A percentile compares a stretch with the other conserved stretches of the same genome.
Conservation (phyloP, 2,888 invertebrate genomes). For the Nipponacmea schrenckii region DNA sequence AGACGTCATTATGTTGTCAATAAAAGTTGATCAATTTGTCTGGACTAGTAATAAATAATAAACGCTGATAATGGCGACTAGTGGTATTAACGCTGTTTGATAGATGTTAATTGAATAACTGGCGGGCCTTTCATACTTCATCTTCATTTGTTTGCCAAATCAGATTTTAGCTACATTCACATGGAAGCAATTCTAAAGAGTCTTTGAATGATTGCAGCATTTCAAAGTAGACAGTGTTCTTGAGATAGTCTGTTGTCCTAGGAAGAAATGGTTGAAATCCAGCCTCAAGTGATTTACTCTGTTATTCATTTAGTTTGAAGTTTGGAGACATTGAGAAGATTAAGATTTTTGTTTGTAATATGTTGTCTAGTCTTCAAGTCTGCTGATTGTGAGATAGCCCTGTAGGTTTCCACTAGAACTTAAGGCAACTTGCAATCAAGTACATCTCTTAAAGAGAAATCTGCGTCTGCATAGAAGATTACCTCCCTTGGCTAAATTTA, state of each 20-base stretch:
- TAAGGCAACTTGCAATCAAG: conserved; percentile 2
- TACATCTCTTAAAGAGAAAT: neutral
- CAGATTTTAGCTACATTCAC: conserved; percentile 6
- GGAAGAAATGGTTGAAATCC: neutral
- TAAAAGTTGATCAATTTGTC: no score
- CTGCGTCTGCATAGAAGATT: neutral
- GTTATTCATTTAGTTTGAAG: conserved; percentile 1
- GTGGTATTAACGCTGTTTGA: neutral
- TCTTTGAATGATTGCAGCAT: neutral
- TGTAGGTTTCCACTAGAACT: conserved; percentile 1
- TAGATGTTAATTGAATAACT: conserved; percentile 4
- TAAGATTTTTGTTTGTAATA: conserved; percentile 3
- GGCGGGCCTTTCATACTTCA: neutral
- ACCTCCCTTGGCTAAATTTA: neutral
- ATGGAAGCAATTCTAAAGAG: neutral
- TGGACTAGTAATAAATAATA: no score
- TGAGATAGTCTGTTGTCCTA: neutral
- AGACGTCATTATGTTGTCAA: no score
- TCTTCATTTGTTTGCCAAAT: neutral
- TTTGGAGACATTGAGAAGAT: conserved; percentile 1
- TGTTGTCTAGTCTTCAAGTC: conserved; percentile 1
- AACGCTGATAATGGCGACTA: no score
- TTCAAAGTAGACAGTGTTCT: neutral
- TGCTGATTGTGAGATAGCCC: conserved; percentile 3
- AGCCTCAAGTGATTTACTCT: conserved; percentile 2